Evolutionary conservation across 2,113 vertebrate species (phyloP).

Genomic region (Cavia aperea): DNA sequence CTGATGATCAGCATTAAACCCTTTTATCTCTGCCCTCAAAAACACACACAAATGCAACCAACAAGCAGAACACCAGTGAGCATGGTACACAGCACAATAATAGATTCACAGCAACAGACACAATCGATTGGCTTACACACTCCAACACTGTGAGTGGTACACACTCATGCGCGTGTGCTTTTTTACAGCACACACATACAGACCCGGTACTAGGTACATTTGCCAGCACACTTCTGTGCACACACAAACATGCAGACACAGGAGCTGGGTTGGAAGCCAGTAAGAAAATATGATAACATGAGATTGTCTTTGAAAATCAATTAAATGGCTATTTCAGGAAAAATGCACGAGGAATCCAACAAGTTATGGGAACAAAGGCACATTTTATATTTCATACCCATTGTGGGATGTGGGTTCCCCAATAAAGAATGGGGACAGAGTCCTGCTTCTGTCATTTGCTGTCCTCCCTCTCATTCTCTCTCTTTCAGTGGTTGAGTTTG

Average conservation of each 20-base stretch:
- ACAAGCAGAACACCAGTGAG: background rate
- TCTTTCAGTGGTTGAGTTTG: background rate
- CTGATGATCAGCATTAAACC: rapidly evolving
- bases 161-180: rapidly evolving
- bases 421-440: background rate
- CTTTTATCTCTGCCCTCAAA: background rate
- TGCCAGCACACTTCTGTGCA: background rate
- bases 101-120: background rate
- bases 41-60: background rate
- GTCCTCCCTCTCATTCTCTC: background rate
- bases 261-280: background rate
- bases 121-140: background rate
- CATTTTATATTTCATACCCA: rapidly evolving
- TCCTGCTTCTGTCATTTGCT: background rate
- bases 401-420: background rate
- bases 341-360: background rate
- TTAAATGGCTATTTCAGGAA: background rate
- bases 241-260: background rate
- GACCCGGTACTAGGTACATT: rapidly evolving
- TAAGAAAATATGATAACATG: background rate
- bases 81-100: rapidly evolving
- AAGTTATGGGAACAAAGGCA: background rate
- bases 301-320: background rate
- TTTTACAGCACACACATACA: background rate
- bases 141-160: background rate